phyloP scores from a whole-genome alignment of 1,140 invertebrate genomes.

The Drosophila kanapiae region DNA sequence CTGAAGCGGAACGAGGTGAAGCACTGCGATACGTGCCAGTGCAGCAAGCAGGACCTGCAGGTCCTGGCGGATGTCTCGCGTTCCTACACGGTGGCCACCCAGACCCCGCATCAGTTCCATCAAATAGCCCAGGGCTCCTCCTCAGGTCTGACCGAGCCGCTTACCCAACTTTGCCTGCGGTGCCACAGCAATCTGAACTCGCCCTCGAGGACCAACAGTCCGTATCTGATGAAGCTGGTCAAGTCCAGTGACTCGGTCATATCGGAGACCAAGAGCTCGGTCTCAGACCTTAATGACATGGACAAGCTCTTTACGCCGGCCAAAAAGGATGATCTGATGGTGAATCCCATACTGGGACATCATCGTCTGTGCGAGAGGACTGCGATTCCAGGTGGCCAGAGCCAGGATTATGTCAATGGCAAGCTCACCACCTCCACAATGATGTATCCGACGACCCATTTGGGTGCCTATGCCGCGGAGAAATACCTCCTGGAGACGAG shows the following conservation, averaged over 20 bases:
- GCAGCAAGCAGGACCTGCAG: conserved; percentile 88
- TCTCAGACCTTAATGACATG: conserved; percentile 82
- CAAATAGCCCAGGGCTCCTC: conserved; percentile 5
- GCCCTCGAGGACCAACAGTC: conserved; percentile 83
- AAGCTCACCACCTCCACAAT: conserved; percentile 66
- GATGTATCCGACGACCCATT: conserved; percentile 74
- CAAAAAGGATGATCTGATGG: conserved; percentile 84
- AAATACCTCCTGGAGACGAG: conserved; percentile 77
- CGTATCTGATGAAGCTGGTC: conserved; percentile 83
- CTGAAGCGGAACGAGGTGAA: conserved; percentile 91
- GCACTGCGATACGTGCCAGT: conserved; percentile 93
- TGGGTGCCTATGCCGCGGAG: conserved; percentile 72
- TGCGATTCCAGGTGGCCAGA: neutral
- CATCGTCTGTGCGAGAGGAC: conserved; percentile 87
- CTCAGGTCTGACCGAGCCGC: conserved; percentile 77
- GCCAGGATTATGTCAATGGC: conserved; percentile 39
- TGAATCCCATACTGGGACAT: conserved; percentile 87
- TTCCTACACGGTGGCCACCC: conserved; percentile 87
- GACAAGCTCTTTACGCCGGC: conserved; percentile 82
- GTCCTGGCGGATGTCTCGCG: conserved; percentile 87
- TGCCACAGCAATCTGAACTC: conserved; percentile 86
- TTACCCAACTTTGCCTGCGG: conserved; percentile 87
- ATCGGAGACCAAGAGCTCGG: conserved; percentile 84
- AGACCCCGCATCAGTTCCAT: conserved; percentile 85
- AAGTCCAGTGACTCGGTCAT: conserved; percentile 85